phyloP scores from a whole-genome alignment of 2,113 vertebrate genomes.

The Seriola dumerili region DNA sequence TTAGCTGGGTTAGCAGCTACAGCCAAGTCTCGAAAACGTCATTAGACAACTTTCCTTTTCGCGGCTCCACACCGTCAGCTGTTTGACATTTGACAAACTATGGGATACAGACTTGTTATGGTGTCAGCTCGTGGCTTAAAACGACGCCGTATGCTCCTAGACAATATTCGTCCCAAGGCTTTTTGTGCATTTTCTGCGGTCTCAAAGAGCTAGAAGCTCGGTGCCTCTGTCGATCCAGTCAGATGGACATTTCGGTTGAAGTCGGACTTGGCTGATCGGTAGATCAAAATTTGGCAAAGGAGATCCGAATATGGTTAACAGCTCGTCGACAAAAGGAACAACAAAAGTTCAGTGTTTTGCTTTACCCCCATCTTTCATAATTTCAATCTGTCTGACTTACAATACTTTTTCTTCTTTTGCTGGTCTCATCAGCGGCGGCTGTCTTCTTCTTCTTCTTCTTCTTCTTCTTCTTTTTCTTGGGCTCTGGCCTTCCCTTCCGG shows the following conservation, averaged over 20 bases:
- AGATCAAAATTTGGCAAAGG: constrained; percentile 7
- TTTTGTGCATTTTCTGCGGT: background rate
- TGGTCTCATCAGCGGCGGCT: constrained; percentile 68
- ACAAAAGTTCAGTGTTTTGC: background rate
- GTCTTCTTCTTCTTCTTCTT: constrained; percentile 55
- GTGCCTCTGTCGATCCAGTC: constrained; percentile 32
- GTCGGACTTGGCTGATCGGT: constrained; percentile 37
- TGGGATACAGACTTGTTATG: background rate
- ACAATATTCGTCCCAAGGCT: accelerated
- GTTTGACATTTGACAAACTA: constrained; percentile 36
- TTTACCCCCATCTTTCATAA: background rate
- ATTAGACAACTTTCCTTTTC: constrained; percentile 69
- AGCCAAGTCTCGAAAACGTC: constrained; percentile 54
- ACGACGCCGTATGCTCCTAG: background rate
- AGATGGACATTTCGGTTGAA: constrained; percentile 55
- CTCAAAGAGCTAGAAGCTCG: constrained; percentile 23
- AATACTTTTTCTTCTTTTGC: constrained; percentile 72
- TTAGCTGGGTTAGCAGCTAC: constrained; percentile 61
- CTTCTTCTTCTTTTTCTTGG: constrained; percentile 64
- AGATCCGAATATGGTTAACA: constrained; percentile 2
- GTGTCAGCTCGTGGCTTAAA: background rate
- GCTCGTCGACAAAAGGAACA: background rate
- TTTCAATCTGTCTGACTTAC: constrained; percentile 66
- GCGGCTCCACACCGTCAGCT: constrained; percentile 54
- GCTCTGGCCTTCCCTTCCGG: constrained; percentile 87